A percentile compares a stretch with the other conserved stretches of the same genome.
phyloP scores from a whole-genome alignment of 2,113 vertebrate genomes.

The Neofelis nebulosa region DNA sequence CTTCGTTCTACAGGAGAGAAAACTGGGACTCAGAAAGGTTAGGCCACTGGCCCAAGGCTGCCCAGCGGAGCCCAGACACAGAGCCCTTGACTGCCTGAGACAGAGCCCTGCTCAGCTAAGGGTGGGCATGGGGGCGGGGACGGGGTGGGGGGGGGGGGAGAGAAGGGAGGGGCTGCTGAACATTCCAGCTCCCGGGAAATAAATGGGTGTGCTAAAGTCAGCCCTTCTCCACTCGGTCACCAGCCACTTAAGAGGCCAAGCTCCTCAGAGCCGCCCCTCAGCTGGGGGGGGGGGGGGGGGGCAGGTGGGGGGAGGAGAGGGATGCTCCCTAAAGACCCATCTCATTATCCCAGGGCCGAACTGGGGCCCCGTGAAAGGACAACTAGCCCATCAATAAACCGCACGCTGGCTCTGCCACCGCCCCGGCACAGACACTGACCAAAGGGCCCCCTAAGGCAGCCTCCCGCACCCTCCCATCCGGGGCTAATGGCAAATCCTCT shows the following conservation, averaged over 20 bases:
- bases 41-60: background rate
- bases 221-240: slow-evolving; percentile 51
- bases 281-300: rapidly evolving
- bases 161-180: rapidly evolving
- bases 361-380: slow-evolving; percentile 68
- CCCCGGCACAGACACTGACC: slow-evolving; percentile 73
- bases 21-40: background rate
- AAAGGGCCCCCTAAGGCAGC: slow-evolving; percentile 54
- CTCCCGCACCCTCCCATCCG: background rate
- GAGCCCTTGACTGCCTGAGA: background rate
- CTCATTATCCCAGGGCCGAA: slow-evolving; percentile 77
- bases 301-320: slow-evolving; percentile 19
- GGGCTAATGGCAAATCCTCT: slow-evolving; percentile 13
- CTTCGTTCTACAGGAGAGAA: background rate
- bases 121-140: too few species aligned
- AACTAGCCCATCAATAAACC: slow-evolving; percentile 75
- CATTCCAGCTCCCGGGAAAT: rapidly evolving
- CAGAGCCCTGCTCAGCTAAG: background rate
- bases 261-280: slow-evolving; percentile 34
- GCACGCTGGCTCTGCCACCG: slow-evolving; percentile 71
- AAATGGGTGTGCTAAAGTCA: background rate
- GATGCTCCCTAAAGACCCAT: slow-evolving; percentile 77
- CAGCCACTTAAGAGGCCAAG: slow-evolving; percentile 61
- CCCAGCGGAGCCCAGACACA: background rate
- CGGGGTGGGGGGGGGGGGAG: too few species aligned